These are phyloP conservation scores for Gobius niger DNA, from an alignment of 2,113 vertebrate genomes.

Conservation along the genomic window DNA sequence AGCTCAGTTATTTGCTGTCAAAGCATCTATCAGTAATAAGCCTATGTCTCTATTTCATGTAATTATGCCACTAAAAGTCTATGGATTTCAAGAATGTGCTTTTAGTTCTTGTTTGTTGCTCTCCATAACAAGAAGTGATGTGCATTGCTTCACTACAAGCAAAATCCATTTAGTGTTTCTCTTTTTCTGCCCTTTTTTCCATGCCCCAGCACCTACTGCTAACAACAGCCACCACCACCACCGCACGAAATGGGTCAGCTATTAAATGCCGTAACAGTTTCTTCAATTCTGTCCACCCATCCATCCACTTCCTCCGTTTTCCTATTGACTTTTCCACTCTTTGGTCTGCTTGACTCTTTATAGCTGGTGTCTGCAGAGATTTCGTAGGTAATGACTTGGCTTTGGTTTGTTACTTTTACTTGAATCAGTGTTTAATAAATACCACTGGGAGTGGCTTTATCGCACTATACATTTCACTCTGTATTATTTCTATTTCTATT, in stretches of 20 bases:
- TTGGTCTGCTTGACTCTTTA: constrained; percentile 26
- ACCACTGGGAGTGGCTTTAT: no score
- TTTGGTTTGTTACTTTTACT: neutral
- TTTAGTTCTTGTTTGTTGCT: constrained; percentile 4
- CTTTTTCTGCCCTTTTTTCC: neutral
- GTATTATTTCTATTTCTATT: no score
- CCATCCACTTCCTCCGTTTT: constrained; percentile 23
- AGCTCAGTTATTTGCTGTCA: no score
- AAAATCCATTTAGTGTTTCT: constrained; percentile 35
- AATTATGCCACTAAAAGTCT: neutral
- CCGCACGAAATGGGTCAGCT: constrained; percentile 43
- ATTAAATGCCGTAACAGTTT: constrained; percentile 46
- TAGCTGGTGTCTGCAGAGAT: constrained; percentile 24
- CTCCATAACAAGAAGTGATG: neutral
- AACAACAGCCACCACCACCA: constrained; percentile 12
- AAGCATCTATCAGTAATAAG: no score
- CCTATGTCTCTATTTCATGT: no score
- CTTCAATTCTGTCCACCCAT: constrained; percentile 39
- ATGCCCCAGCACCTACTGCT: constrained; percentile 19
- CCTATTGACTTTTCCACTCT: constrained; percentile 59
- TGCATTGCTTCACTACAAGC: constrained; percentile 21
- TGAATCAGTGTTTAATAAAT: neutral
- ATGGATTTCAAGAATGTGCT: neutral
- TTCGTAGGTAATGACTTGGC: neutral
- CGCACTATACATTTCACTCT: no score